These are phyloP conservation scores for Sipunculus nudus DNA, from an alignment of 2,888 invertebrate genomes.

Conservation along the genomic window DNA sequence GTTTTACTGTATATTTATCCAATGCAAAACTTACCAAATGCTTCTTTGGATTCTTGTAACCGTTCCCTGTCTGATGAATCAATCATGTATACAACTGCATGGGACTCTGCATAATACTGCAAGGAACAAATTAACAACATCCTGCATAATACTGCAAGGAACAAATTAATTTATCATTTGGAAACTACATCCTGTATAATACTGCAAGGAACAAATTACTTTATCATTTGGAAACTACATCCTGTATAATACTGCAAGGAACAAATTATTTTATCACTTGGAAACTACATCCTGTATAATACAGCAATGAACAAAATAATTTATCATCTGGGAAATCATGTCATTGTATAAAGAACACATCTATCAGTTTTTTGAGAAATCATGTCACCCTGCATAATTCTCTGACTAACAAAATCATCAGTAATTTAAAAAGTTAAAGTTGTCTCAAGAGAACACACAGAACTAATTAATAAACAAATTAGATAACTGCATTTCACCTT, in stretches of 20 bases:
- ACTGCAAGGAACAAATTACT: constrained; percentile 11
- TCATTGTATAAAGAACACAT: too few species aligned
- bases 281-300: constrained; percentile 25
- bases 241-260: constrained; percentile 29
- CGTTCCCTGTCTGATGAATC: constrained; percentile 95
- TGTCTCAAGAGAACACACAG: too few species aligned
- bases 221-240: too few species aligned
- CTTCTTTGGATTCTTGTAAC: constrained; percentile 92
- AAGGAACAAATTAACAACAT: constrained; percentile 91
- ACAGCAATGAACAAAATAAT: constrained; percentile 11
- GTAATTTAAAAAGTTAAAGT: too few species aligned
- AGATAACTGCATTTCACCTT: too few species aligned
- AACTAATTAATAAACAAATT: too few species aligned
- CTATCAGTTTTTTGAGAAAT: too few species aligned
- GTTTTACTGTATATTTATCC: too few species aligned
- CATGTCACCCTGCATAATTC: too few species aligned
- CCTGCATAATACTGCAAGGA: constrained; percentile 91
- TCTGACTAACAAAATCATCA: too few species aligned
- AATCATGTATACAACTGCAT: constrained; percentile 95
- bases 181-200: constrained; percentile 25
- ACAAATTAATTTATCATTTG: constrained; percentile 6
- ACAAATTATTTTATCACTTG: constrained; percentile 4
- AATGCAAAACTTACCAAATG: constrained; percentile 94
- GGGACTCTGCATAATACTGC: constrained; percentile 97
- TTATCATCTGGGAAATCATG: too few species aligned